A percentile compares a stretch with the other conserved stretches of the same genome.
Conservation (phyloP, 2,113 vertebrate genomes). For the Oenanthe oenanthe region DNA sequence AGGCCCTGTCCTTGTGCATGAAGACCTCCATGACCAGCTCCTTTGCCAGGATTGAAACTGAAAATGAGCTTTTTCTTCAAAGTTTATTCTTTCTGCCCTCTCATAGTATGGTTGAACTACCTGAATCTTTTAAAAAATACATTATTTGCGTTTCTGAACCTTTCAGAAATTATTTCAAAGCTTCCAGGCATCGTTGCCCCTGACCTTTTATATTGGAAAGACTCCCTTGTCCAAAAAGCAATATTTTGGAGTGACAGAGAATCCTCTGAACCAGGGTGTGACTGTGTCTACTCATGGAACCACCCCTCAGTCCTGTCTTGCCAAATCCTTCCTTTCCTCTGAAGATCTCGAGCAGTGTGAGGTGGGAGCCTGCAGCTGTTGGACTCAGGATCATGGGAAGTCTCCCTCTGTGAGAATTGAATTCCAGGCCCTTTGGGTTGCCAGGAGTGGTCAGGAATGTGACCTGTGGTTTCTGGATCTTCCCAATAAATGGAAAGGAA, state of each 20-base stretch:
- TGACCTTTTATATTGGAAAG: neutral
- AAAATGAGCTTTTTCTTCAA: neutral
- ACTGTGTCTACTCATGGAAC: neutral
- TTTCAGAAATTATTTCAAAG: neutral
- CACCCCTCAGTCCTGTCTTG: neutral
- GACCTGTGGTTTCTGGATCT: slow-evolving; percentile 47
- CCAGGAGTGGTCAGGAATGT: slow-evolving; percentile 36
- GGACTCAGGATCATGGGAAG: neutral
- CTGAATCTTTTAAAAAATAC: neutral
- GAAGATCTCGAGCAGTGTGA: neutral
- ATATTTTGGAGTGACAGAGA: neutral
- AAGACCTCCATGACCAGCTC: neutral
- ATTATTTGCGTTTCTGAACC: neutral
- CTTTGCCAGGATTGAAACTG: neutral
- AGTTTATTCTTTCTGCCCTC: neutral
- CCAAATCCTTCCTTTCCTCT: neutral
- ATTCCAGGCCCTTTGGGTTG: neutral
- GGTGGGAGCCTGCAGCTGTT: slow-evolving; percentile 13
- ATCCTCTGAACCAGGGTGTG: neutral
- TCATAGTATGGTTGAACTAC: fast-evolving
- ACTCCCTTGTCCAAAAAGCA: neutral
- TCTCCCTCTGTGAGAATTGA: neutral
- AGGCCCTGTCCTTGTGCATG: neutral
- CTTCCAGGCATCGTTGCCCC: neutral
- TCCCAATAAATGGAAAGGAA: slow-evolving; percentile 24